Percentiles rank a stretch among this genome's conserved stretches.
Conservation (phyloP, 2,888 invertebrate species). For the Cephus runcator region DNA sequence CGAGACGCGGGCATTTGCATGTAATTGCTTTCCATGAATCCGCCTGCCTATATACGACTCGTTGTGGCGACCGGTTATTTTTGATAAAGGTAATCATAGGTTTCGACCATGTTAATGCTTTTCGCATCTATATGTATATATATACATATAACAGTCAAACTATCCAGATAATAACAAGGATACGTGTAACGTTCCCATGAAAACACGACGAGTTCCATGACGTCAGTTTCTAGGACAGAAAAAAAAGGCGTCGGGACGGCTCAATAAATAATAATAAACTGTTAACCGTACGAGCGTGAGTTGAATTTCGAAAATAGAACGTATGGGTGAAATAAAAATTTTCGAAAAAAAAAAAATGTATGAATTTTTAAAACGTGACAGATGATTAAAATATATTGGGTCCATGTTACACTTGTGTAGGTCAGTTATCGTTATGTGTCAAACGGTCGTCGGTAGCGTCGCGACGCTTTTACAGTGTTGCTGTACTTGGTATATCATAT, state of each 20-base stretch:
- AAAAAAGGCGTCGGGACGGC: not conserved
- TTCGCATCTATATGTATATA: not conserved
- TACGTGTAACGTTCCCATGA: not conserved
- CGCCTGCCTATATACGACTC: slow-evolving; percentile 10
- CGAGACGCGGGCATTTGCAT: slow-evolving; percentile 58
- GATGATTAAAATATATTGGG: not conserved
- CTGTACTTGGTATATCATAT: not conserved
- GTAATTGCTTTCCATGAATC: slow-evolving; percentile 61
- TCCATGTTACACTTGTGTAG: not conserved
- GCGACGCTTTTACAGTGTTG: not conserved
- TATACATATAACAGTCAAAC: not conserved
- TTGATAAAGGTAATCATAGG: slow-evolving; percentile 56
- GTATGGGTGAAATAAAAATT: not conserved
- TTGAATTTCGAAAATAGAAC: not conserved
- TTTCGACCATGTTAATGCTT: slow-evolving; percentile 23
- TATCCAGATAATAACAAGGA: not conserved
- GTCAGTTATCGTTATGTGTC: not conserved
- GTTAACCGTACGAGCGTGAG: not conserved
- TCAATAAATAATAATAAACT: not conserved
- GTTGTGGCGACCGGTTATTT: not conserved
- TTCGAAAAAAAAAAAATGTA: not conserved
- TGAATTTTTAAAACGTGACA: too few species aligned
- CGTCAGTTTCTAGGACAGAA: not conserved
- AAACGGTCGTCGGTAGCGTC: not conserved
- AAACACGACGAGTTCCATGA: not conserved